A percentile compares a stretch with the other conserved stretches of the same genome.
phyloP scores from a whole-genome alignment of 1,140 invertebrate species.

The Physella acuta region DNA sequence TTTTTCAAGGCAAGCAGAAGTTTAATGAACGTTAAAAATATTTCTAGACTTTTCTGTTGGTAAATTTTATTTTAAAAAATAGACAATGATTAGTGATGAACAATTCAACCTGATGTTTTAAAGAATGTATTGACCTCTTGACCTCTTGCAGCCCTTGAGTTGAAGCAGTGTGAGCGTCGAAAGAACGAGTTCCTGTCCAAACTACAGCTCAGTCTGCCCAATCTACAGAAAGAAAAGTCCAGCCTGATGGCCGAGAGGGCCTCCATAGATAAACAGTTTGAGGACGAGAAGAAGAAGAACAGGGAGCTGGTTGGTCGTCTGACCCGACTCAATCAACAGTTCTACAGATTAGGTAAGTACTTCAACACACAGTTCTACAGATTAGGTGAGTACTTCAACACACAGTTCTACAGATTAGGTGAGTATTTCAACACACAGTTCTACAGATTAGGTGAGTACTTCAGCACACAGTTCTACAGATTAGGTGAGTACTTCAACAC shows the following conservation, averaged over 20 bases:
- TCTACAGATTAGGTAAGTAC: constrained; percentile 20
- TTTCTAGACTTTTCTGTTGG: background rate
- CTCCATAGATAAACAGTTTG: constrained; percentile 27
- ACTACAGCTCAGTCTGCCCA: constrained; percentile 28
- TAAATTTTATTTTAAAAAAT: background rate
- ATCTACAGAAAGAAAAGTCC: constrained; percentile 22
- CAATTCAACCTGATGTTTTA: constrained; percentile 6
- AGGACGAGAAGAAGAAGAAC: constrained; percentile 27
- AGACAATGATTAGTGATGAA: background rate
- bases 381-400: too few species aligned
- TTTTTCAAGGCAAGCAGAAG: too few species aligned
- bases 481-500: too few species aligned
- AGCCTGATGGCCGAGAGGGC: constrained; percentile 21
- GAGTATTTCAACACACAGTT: too few species aligned
- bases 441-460: too few species aligned
- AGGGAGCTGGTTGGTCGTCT: constrained; percentile 24
- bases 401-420: too few species aligned
- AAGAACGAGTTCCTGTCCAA: constrained; percentile 21
- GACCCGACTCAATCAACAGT: constrained; percentile 28
- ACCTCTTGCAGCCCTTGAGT: constrained; percentile 26
- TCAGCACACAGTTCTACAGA: too few species aligned
- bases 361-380: too few species aligned
- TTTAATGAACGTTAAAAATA: too few species aligned
- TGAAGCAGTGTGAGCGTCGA: constrained; percentile 19
- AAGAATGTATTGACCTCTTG: background rate